Conservation (phyloP, 2,888 invertebrate species). For the Sphecodes monilicornis region DNA sequence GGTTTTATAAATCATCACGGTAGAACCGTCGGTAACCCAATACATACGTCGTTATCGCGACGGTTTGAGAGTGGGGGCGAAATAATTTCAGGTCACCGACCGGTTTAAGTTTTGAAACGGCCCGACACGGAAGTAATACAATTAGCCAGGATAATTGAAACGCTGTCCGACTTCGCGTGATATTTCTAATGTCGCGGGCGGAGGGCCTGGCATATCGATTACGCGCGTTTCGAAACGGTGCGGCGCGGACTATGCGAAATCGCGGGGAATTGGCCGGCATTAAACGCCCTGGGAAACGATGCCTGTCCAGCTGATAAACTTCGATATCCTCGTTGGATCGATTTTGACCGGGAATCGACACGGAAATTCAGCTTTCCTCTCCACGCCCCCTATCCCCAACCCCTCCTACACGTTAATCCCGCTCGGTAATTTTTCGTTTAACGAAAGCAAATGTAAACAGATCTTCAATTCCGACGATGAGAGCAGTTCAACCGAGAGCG, state of each 20-base stretch:
- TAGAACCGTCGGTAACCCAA: background rate
- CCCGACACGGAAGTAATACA: slow-evolving; percentile 6
- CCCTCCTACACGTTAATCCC: background rate
- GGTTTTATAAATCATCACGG: background rate
- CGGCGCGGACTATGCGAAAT: background rate
- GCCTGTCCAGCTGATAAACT: slow-evolving; percentile 3
- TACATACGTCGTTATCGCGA: background rate
- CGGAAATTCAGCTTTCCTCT: background rate
- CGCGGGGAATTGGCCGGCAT: slow-evolving; percentile 9
- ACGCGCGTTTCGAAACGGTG: background rate
- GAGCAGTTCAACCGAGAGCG: background rate
- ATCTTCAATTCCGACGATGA: slow-evolving; percentile 4
- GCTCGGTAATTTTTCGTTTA: background rate
- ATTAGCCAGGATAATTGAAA: slow-evolving; percentile 31
- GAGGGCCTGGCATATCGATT: background rate
- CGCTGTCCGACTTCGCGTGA: slow-evolving; percentile 11
- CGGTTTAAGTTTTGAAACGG: slow-evolving; percentile 3
- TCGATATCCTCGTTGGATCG: background rate
- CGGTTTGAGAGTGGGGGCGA: background rate
- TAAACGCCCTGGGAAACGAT: background rate
- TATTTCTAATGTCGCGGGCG: slow-evolving; percentile 4
- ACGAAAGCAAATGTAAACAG: slow-evolving; percentile 18
- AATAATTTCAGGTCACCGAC: background rate
- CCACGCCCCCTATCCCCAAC: background rate
- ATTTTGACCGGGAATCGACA: background rate